Base-by-base conservation (phyloP, 2,888 invertebrate genomes). In the Quadroppia sp. region DNA sequence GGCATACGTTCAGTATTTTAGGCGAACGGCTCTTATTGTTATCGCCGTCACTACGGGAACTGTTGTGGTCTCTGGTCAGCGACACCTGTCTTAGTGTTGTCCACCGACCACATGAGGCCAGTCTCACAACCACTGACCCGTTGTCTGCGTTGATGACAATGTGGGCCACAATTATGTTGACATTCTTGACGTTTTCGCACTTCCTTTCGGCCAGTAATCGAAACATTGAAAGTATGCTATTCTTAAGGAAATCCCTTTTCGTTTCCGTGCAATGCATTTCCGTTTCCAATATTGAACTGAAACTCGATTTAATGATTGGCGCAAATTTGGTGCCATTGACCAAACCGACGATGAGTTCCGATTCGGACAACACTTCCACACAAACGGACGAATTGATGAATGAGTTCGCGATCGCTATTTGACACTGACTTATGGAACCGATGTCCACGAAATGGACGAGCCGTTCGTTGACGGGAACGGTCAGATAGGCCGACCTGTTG, bases 311-410 rank as follows among this genome's bases (percentile, higher is more conserved):
- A 36, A 64, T 64, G n/a, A 64, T 64, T n/a, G 64, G 64, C 64
- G 64, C 64, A 64, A n/a, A 64, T 32, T 64, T 36, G 28, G 64
- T 64, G 30, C 64, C 64, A 32, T 64, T 64, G 32, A 64, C 36
- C 36, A 64, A 36, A 64, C 64, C 32, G 9, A 64, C 15, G 25
- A 64, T 36, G 9, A 64, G 32, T 20, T 64, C 64, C n/a, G 64
- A 64, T 30, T 64, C 64, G 30, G n/a, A n/a, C 36, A 64, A 64
- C 64, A 64, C 64, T 36, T 64, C 64, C 36, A 64, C 64, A 64
- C 64, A 64, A 36, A 64, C 64, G 1, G 64, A 20, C 6, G 64
- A 64, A 36, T 64, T 64, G 30, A 64, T 64, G 64, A 64, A 64
- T 36, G 64, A 64, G 36, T 64, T 64, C n/a, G 32, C 15, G 36